Conservation (phyloP, 2,113 vertebrate genomes). For the Notiomystis cincta region DNA sequence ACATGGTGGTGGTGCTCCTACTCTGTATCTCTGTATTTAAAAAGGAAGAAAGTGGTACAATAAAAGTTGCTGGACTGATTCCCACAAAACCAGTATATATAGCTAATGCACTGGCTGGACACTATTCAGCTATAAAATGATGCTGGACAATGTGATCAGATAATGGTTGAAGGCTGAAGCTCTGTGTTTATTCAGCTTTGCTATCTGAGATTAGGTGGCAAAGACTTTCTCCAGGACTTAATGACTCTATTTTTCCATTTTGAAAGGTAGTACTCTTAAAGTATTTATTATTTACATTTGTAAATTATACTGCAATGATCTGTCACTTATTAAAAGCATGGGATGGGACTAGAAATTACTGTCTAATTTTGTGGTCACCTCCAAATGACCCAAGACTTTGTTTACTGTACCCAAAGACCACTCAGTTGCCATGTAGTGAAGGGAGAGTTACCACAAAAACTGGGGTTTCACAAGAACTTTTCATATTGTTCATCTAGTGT, state of each 20-base stretch:
- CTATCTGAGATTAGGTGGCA: constrained; percentile 25
- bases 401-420: not conserved
- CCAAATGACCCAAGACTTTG: not conserved
- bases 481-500: not conserved
- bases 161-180: not conserved
- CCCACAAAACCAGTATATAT: not conserved
- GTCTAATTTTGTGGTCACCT: not conserved
- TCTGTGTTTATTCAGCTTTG: constrained; percentile 35
- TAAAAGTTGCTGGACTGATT: constrained; percentile 9
- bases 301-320: not conserved
- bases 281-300: not conserved
- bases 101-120: constrained; percentile 50
- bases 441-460: not conserved
- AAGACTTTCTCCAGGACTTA: constrained; percentile 22
- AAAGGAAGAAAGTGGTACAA: not conserved
- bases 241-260: not conserved
- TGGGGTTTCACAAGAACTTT: not conserved
- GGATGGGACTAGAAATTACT: not conserved
- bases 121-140: constrained; percentile 38
- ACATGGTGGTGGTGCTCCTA: not conserved
- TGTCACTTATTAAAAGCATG: not conserved
- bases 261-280: constrained; percentile 1
- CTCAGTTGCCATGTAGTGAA: not conserved
- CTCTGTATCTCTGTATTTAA: not conserved
- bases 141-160: constrained; percentile 24